phyloP scores from a whole-genome alignment of 2,888 invertebrate genomes.

The Caradrina kadenii region DNA sequence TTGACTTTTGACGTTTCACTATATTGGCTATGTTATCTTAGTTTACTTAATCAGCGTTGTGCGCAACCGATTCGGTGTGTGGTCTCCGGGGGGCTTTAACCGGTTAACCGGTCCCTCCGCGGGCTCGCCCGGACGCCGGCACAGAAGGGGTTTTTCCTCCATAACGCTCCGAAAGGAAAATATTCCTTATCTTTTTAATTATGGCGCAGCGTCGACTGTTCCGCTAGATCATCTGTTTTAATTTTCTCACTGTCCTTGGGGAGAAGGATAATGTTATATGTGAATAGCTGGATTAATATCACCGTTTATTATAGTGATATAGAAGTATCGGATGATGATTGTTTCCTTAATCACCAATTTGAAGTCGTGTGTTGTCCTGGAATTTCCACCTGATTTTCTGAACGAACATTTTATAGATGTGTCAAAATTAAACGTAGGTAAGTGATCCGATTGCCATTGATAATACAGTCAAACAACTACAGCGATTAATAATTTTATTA shows the following conservation, averaged over 20 bases:
- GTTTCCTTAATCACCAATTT: conserved; percentile 35
- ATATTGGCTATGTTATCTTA: conserved; percentile 88
- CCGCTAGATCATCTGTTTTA: conserved; percentile 89
- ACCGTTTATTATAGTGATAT: conserved; percentile 45
- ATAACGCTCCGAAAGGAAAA: conserved; percentile 77
- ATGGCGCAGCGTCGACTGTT: conserved; percentile 82
- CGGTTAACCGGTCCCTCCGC: conserved; percentile 81
- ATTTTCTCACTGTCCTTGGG: conserved; percentile 82
- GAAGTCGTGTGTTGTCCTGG: too few relatives aligned
- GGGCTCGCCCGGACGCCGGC: conserved; percentile 62
- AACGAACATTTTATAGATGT: too few relatives aligned
- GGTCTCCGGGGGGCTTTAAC: conserved; percentile 86
- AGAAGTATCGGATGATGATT: conserved; percentile 49
- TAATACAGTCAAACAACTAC: too few relatives aligned
- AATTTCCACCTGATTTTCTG: too few relatives aligned
- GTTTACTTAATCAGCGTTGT: conserved; percentile 89
- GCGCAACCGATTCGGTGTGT: conserved; percentile 81
- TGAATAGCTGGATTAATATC: conserved; percentile 54
- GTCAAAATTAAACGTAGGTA: too few relatives aligned
- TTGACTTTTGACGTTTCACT: conserved; percentile 89
- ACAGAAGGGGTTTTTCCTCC: conserved; percentile 83
- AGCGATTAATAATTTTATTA: too few relatives aligned
- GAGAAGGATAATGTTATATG: conserved; percentile 71
- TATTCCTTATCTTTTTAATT: conserved; percentile 91
- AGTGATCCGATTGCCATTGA: too few relatives aligned